These are phyloP conservation scores for Crocuta crocuta DNA, from an alignment of 2,113 vertebrate species.

Conservation along the genomic window DNA sequence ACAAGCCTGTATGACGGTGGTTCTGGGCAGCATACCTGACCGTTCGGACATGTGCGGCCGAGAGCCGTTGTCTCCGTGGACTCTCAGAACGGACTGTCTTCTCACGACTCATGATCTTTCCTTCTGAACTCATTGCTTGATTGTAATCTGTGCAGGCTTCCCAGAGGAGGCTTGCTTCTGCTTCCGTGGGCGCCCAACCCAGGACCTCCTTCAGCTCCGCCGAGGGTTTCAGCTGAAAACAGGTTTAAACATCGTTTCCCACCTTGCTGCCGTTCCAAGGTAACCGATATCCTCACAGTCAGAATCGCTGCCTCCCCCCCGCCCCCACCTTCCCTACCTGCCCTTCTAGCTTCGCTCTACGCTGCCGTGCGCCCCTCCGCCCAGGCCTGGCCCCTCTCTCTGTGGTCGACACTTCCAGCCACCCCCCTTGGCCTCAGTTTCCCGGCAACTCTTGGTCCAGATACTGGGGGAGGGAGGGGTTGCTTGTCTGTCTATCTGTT, in stretches of 20 bases:
- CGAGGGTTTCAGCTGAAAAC: background rate
- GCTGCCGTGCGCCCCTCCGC: rapidly evolving
- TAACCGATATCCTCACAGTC: background rate
- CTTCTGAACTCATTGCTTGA: background rate
- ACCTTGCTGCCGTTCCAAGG: background rate
- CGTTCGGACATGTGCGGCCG: background rate
- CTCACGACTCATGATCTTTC: background rate
- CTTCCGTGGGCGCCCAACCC: background rate
- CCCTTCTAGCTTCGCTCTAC: background rate
- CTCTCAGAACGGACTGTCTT: background rate
- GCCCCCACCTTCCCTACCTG: rapidly evolving
- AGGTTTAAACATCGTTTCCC: background rate
- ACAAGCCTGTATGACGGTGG: background rate
- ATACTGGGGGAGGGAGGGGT: background rate
- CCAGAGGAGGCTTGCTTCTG: background rate
- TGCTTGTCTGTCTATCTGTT: background rate
- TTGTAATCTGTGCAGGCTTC: background rate
- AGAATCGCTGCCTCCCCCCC: too few species aligned
- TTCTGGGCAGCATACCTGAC: background rate
- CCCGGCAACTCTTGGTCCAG: background rate
- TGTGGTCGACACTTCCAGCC: background rate
- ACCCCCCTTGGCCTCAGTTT: background rate
- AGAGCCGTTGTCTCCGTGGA: background rate
- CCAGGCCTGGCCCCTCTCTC: background rate
- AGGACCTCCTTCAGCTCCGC: background rate